phyloP scores from a whole-genome alignment of 92 coral and sea anemone genomes.

The Epizoanthus scotinus region DNA sequence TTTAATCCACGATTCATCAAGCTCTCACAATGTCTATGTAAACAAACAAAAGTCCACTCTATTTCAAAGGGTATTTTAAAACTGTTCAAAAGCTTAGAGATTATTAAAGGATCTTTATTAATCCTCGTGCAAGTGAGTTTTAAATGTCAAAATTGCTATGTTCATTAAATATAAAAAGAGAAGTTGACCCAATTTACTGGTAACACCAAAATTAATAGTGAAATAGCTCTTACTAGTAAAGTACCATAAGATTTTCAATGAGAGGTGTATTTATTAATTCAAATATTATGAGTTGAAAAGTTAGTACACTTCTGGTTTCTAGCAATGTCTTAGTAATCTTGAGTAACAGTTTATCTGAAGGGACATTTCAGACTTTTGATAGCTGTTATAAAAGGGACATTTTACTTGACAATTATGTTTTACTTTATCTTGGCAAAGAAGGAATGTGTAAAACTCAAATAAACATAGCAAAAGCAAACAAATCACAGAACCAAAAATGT shows the following conservation, averaged over 20 bases:
- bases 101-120: too few relatives aligned
- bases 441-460: slow-evolving; percentile 12
- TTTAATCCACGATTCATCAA: background rate
- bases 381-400: background rate
- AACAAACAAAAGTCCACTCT: background rate
- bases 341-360: background rate
- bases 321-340: background rate
- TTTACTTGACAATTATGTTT: background rate
- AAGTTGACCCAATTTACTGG: too few relatives aligned
- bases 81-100: slow-evolving; percentile 1
- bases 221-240: too few relatives aligned
- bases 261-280: too few relatives aligned
- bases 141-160: too few relatives aligned
- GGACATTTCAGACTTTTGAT: background rate
- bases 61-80: background rate
- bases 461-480: background rate
- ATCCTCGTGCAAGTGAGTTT: too few relatives aligned
- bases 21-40: slow-evolving; percentile 7
- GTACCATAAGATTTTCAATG: too few relatives aligned
- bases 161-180: too few relatives aligned
- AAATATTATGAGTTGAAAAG: too few relatives aligned
- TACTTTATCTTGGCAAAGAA: slow-evolving; percentile 9
- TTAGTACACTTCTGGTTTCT: too few relatives aligned
- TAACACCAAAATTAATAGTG: too few relatives aligned
- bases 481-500: background rate